Percentiles rank a stretch among this genome's conserved stretches.
phyloP scores from a whole-genome alignment of 1,140 invertebrate genomes.

The Drosophila tani region DNA sequence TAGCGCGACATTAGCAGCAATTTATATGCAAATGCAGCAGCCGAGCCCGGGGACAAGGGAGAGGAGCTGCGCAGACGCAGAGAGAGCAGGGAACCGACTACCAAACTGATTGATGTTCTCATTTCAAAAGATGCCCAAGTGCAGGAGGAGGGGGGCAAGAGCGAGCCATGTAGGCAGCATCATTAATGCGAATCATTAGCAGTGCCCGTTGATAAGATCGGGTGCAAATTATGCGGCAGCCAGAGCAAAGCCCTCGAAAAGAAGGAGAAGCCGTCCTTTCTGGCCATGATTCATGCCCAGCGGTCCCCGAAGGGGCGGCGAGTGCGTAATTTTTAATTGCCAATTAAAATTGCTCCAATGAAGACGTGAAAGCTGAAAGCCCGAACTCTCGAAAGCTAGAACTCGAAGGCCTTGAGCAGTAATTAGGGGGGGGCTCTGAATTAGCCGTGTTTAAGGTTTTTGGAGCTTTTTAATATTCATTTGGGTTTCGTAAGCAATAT shows the following conservation, averaged over 20 bases:
- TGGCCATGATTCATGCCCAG: conserved; percentile 54
- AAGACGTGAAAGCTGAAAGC: conserved; percentile 61
- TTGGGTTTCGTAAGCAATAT: not conserved
- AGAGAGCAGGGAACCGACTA: conserved; percentile 5
- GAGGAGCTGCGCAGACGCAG: conserved; percentile 9
- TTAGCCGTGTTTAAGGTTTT: conserved; percentile 3
- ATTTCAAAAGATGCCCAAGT: conserved; percentile 71
- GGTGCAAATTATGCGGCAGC: conserved; percentile 72
- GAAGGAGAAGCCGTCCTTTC: conserved; percentile 1
- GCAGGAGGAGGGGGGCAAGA: conserved; percentile 24
- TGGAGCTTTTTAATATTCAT: not conserved
- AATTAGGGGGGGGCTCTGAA: conserved; percentile 7
- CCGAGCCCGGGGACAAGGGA: conserved; percentile 20
- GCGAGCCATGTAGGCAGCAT: conserved; percentile 55
- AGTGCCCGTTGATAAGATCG: conserved; percentile 76
- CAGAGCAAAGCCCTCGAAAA: conserved; percentile 25
- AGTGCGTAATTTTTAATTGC: conserved; percentile 78
- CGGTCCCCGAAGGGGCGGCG: conserved; percentile 49
- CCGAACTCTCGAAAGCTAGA: not conserved
- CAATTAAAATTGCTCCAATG: conserved; percentile 70
- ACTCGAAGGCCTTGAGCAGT: not conserved
- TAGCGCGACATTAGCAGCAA: conserved; percentile 84
- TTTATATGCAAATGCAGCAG: conserved; percentile 82
- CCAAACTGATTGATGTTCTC: conserved; percentile 74
- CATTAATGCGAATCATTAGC: conserved; percentile 83